Evolutionary conservation across 2,888 invertebrate genomes (phyloP), one percentile per base, ranked within the genome.

Genomic region (Pandemis corylana): DNA sequence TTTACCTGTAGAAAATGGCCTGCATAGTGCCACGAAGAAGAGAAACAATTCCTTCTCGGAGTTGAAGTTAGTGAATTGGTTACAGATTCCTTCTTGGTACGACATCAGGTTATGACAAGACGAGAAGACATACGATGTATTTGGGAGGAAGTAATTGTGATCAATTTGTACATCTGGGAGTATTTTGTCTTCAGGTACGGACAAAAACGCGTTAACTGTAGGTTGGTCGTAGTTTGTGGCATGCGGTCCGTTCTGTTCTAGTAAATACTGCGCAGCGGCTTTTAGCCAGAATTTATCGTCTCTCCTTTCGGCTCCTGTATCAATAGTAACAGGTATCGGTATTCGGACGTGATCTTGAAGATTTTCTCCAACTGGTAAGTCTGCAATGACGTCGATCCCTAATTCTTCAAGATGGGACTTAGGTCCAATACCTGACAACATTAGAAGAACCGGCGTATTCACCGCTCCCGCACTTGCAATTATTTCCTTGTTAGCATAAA

Each of bases 291-390:
- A 93, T 3, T 77, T 78, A 15, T 90, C 87, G 77, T 86, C 87
- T 76, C 86, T 85, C 36, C 81, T 77, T 67, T 83, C 79, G 53
- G 90, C 89, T 61, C 91, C 90, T 59, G 91, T 90, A 61, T 91
- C 81, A 7, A 93, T 77, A 36, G 86, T 89, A 0, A 94, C 84
- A 28, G 90, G 90, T 67, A 94, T 83, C 7, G 93, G 91, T 79
- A 94, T 92, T 71, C 92, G 87, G 0, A 93, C 92, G 79, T 94
- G 94, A 72, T 94, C 94, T 82, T 93, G 93, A n/a, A 94, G 84
- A 81, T 94, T 93, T 81, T 87, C 84, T n/a, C 94, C 94, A 2
- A 94, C 94, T 2, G 88, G 89, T 68, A 92, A 84, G 79, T 92
- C 78, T 41, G 83, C 84, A 65, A 89, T 69, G 0, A 90, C 82